Evolutionary conservation across 2,797 vertebrate species (phyloP).

Genomic region (Hippoglossus hippoglossus): DNA sequence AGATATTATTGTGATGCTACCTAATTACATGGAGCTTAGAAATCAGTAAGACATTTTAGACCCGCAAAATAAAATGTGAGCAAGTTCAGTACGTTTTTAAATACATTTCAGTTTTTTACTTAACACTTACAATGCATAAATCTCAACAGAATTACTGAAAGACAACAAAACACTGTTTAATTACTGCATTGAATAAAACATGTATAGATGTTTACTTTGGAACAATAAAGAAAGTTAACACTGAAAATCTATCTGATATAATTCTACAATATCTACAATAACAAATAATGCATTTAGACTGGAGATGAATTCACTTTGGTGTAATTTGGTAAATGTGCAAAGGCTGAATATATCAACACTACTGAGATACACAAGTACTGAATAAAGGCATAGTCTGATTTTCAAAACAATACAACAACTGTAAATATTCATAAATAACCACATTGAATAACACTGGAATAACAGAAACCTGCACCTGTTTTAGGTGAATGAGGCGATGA

Average conservation of each 20-base stretch:
- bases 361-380: background rate
- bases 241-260: background rate
- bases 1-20: too few species aligned
- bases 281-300: conserved; percentile 14
- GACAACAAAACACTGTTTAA: background rate
- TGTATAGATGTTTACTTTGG: background rate
- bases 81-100: too few species aligned
- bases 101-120: too few species aligned
- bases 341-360: conserved; percentile 6
- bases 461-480: conserved; percentile 4
- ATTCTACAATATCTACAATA: conserved; percentile 10
- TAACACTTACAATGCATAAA: too few species aligned
- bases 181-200: conserved; percentile 3
- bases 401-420: conserved; percentile 19
- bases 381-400: conserved; percentile 30
- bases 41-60: too few species aligned
- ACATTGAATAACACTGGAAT: background rate
- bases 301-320: conserved; percentile 3
- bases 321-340: conserved; percentile 24
- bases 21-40: too few species aligned
- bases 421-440: conserved; percentile 50
- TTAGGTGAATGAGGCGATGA: background rate
- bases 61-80: too few species aligned
- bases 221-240: conserved; percentile 12
- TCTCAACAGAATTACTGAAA: too few species aligned